A percentile compares a stretch with the other conserved stretches of the same genome.
These are phyloP conservation scores for Erpornis zantholeuca DNA, from an alignment of 2,113 vertebrate genomes.

Conservation along the genomic window DNA sequence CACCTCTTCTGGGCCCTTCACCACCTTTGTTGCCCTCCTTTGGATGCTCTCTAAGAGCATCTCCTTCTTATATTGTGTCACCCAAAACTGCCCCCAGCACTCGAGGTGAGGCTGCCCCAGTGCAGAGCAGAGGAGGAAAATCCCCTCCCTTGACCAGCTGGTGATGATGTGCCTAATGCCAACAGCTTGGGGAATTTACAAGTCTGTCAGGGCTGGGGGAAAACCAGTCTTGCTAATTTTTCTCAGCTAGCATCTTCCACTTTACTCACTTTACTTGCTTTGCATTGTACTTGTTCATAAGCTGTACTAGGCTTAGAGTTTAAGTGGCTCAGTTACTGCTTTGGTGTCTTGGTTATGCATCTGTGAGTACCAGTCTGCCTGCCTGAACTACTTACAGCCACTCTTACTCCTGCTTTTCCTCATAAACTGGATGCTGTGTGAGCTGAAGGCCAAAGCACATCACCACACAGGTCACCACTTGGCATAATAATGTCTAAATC, in stretches of 20 bases:
- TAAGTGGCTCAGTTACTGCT: not conserved
- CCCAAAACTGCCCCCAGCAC: not conserved
- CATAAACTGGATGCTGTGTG: not conserved
- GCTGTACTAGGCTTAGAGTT: not conserved
- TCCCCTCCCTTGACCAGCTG: not conserved
- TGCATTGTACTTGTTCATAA: not conserved
- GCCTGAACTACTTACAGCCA: not conserved
- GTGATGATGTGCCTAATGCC: accelerated
- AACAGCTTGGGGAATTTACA: not conserved
- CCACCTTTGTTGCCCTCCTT: not conserved
- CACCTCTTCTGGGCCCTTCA: not conserved
- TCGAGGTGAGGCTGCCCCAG: accelerated
- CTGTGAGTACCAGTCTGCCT: not conserved
- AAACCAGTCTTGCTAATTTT: not conserved
- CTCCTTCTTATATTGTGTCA: not conserved
- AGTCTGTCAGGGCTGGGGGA: not conserved
- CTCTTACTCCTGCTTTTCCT: not conserved
- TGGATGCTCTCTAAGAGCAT: not conserved
- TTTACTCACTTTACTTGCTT: not conserved
- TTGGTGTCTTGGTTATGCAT: not conserved
- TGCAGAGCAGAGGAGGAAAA: accelerated
- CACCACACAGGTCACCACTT: not conserved
- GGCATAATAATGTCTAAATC: not conserved
- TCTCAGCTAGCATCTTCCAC: not conserved
- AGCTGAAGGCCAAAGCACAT: not conserved